Evolutionary conservation across 2,888 invertebrate species (phyloP).

Genomic region (Drosophila demipolita): DNA sequence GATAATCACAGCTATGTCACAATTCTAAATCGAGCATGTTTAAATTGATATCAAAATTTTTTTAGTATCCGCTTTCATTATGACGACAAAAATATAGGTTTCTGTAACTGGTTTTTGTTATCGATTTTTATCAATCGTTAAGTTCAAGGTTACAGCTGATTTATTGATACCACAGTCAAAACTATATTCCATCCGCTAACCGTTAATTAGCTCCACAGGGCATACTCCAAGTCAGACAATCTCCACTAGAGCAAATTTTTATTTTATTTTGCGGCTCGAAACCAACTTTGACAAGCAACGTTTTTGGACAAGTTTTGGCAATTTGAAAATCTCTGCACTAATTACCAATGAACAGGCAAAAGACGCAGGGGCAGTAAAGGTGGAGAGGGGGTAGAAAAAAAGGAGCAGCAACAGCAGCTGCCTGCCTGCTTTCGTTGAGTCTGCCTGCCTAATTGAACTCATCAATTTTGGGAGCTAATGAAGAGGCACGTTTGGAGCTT

Average conservation of each 20-base stretch:
- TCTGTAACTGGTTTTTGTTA: not conserved
- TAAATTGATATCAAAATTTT: not conserved
- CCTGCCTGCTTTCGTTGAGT: conserved; percentile 43
- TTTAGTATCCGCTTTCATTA: not conserved
- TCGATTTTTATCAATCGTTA: not conserved
- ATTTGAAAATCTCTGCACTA: conserved; percentile 83
- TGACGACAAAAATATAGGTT: not conserved
- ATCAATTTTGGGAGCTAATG: conserved; percentile 82
- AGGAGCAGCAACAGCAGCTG: conserved; percentile 37
- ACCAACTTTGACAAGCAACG: conserved; percentile 59
- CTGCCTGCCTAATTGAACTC: conserved; percentile 83
- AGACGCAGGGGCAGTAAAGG: not conserved
- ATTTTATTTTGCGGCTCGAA: conserved; percentile 4
- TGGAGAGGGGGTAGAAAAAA: not conserved
- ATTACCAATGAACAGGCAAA: conserved; percentile 58
- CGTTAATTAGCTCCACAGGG: not conserved
- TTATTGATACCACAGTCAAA: not conserved
- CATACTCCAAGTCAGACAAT: not conserved
- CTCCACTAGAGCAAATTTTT: conserved; percentile 33
- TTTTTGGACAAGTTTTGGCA: conserved; percentile 77
- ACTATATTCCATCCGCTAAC: not conserved
- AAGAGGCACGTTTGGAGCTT: conserved; percentile 55
- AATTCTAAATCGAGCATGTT: not conserved
- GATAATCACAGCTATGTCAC: not conserved
- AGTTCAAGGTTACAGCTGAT: not conserved